Evolutionary conservation across 2,113 vertebrate genomes (phyloP).

Genomic region (Sebastes fasciatus): DNA sequence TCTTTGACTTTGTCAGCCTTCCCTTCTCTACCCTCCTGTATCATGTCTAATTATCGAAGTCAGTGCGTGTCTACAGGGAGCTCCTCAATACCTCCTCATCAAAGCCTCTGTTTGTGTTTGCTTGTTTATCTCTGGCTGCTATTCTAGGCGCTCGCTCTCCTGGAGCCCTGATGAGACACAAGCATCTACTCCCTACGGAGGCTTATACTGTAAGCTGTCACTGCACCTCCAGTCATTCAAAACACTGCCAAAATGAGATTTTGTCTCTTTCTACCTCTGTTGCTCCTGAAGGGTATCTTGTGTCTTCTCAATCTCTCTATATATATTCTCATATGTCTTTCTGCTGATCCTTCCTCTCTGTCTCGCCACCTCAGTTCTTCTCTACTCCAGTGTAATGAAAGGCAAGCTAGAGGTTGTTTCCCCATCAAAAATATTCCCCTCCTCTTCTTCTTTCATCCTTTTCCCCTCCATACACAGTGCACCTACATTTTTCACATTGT

Average conservation of each 20-base stretch:
- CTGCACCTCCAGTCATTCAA: constrained; percentile 66
- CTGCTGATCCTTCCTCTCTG: not conserved
- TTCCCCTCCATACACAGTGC: not conserved
- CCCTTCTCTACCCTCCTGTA: constrained; percentile 51
- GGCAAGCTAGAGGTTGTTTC: constrained; percentile 27
- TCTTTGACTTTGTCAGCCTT: constrained; percentile 73
- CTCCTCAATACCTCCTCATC: constrained; percentile 79
- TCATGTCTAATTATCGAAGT: constrained; percentile 77
- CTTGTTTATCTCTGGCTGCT: constrained; percentile 81
- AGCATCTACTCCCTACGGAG: constrained; percentile 65
- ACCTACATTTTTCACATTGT: constrained; percentile 9
- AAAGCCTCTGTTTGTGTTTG: constrained; percentile 80
- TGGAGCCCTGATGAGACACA: constrained; percentile 70
- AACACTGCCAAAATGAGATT: constrained; percentile 51
- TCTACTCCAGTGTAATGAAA: constrained; percentile 32
- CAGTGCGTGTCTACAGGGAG: constrained; percentile 71
- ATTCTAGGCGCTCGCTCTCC: constrained; percentile 75
- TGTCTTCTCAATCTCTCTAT: constrained; percentile 23
- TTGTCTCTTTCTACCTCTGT: constrained; percentile 33
- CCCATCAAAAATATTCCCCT: not conserved
- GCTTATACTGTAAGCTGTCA: constrained; percentile 74
- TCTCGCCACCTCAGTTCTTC: not conserved
- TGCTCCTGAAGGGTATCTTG: constrained; percentile 15
- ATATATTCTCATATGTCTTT: constrained; percentile 1
- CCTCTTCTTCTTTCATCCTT: constrained; percentile 17